These are phyloP conservation scores for Aspidapion aeneum DNA, from an alignment of 2,888 invertebrate species.

Conservation along the genomic window DNA sequence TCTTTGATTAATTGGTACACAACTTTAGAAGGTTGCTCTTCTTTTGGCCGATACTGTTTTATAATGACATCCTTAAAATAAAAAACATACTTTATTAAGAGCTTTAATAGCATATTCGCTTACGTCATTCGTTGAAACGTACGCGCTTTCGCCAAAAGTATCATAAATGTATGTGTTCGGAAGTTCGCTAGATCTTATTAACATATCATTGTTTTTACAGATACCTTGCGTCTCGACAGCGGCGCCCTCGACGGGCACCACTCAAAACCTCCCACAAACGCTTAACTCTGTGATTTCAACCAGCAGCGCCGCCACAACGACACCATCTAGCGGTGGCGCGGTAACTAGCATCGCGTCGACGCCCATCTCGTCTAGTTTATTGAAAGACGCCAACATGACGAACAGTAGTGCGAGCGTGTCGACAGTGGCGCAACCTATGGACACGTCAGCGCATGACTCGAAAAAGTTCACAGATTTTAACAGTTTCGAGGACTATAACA, in stretches of 20 bases:
- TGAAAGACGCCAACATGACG: conserved; percentile 13
- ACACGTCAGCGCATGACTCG: neutral
- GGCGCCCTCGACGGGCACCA: neutral
- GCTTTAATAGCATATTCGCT: no score
- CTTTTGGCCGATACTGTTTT: no score
- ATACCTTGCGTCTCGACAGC: neutral
- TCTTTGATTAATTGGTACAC: no score
- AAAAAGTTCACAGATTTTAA: conserved; percentile 33
- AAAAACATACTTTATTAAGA: no score
- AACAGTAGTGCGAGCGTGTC: neutral
- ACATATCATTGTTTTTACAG: neutral
- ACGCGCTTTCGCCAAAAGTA: neutral
- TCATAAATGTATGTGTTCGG: neutral
- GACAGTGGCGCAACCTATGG: no score
- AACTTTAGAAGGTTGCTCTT: no score
- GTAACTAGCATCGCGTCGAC: conserved; percentile 1
- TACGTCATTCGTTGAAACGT: no score
- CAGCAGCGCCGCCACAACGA: conserved; percentile 6
- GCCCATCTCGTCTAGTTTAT: conserved; percentile 10
- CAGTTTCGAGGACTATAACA: conserved; percentile 32
- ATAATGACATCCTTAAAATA: no score
- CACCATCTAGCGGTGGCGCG: conserved; percentile 5
- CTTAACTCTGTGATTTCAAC: conserved; percentile 20
- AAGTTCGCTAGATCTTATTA: neutral
- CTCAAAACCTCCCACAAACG: neutral